Conservation (phyloP, 2,888 invertebrate genomes). For the Phengaris alcon region DNA sequence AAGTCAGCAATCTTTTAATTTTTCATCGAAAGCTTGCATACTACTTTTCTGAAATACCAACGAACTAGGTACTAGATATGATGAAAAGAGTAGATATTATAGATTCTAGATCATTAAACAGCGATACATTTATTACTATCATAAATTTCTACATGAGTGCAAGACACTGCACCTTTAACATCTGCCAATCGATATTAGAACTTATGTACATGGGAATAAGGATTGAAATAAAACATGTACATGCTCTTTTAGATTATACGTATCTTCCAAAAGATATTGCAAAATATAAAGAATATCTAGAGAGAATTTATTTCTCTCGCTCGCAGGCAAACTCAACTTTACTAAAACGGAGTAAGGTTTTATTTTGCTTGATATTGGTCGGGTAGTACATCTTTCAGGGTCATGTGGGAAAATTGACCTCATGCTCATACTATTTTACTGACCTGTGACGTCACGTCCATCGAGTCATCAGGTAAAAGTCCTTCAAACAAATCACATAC, state of each 20-base stretch:
- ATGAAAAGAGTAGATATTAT: constrained; percentile 42
- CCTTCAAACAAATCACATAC: neutral
- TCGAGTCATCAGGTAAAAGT: neutral
- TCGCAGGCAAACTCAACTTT: constrained; percentile 41
- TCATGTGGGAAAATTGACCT: constrained; percentile 23
- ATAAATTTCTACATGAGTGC: constrained; percentile 71
- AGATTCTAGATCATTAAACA: constrained; percentile 74
- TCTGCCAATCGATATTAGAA: constrained; percentile 39
- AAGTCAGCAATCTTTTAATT: no score
- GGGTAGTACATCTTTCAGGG: neutral
- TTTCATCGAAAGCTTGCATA: no score
- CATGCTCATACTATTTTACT: constrained; percentile 1
- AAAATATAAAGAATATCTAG: constrained; percentile 53
- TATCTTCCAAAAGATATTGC: constrained; percentile 40
- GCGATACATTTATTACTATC: constrained; percentile 74
- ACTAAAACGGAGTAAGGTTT: constrained; percentile 33
- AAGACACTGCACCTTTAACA: constrained; percentile 69
- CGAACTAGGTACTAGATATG: neutral
- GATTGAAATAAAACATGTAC: neutral
- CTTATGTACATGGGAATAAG: neutral
- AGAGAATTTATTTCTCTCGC: constrained; percentile 38
- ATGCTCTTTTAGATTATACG: constrained; percentile 40
- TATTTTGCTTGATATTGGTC: constrained; percentile 34
- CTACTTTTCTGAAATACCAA: no score
- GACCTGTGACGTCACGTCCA: neutral